Evolutionary conservation across 1,140 invertebrate species (phyloP), one percentile per base, ranked within the genome.

Genomic region (Caenorhabditis elegans): DNA sequence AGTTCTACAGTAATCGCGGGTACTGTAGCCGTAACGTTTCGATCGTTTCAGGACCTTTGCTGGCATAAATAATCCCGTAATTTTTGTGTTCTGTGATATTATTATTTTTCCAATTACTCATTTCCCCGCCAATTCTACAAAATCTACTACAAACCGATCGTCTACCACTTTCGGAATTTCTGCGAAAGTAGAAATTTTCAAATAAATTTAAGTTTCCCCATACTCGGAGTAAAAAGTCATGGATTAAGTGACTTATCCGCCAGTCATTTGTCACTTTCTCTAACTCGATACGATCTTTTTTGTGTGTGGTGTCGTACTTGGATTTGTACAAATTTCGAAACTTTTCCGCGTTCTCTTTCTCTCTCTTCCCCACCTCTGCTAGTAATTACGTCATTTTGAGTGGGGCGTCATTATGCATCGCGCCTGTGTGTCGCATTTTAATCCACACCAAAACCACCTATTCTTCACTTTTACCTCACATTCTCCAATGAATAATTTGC

Each of bases 241-340:
- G 17, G 31, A 17, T 31, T 34, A 34, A 39, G 60, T 39, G 34
- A 39, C 31, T 70, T 39, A 70, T 22, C 60, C 34, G 10, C 31
- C 19, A 70, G 11, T 70, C 60, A 70, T n/a, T 70, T 70, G 60
- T 70, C 60, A 70, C 60, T 70, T 70, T 70, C 60, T 70, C 60
- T 70, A 70, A 39, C 60, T 70, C 34, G 60, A 43, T 70, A 39
- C 17, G 31, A 70, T 39, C 60, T 70, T 70, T 70, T 70, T 70
- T 70, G 11, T 28, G 15, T 43, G 15, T n/a, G 39, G 5, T 8
- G 39, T 8, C 39, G 39, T 43, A n/a, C n/a, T 43, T 43, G 39
- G 39, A 43, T 43, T 8, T 43, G 5, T 15, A 43, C 5, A 43
- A 43, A 15, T 43, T 70, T 70, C 60, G 60, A 60, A 60, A 60